phyloP scores from a whole-genome alignment of 1,140 invertebrate species.

The Bombus affinis region DNA sequence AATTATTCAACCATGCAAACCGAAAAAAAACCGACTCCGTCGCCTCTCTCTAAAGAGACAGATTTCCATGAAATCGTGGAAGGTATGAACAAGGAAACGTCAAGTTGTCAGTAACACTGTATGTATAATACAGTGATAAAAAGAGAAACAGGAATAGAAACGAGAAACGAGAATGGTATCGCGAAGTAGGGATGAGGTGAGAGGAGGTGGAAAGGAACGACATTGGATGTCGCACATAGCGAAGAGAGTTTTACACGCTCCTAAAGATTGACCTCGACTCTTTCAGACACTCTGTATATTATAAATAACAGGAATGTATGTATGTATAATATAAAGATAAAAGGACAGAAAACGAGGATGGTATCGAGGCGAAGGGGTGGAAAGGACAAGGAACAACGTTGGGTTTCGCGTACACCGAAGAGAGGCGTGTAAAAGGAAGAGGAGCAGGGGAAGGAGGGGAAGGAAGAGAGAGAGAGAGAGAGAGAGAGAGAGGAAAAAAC shows the following conservation, averaged over 20 bases:
- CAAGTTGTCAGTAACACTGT: background rate
- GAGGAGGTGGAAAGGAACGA: background rate
- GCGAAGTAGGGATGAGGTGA: background rate
- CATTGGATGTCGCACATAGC: background rate
- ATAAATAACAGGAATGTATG: background rate
- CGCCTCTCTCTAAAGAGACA: background rate
- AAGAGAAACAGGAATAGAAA: background rate
- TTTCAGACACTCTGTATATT: too few species aligned
- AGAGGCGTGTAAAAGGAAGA: background rate
- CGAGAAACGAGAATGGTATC: background rate
- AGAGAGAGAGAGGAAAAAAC: background rate
- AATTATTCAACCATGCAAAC: conserved; percentile 55
- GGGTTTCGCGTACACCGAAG: background rate
- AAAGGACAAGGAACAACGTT: background rate
- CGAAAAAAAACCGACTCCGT: conserved; percentile 5
- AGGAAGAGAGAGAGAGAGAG: background rate
- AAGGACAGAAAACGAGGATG: background rate
- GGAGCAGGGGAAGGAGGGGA: background rate
- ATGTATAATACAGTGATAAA: background rate
- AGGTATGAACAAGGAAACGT: conserved; percentile 3
- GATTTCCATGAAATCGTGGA: conserved; percentile 24
- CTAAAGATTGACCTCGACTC: too few species aligned
- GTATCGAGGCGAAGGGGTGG: background rate
- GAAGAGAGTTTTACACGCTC: background rate
- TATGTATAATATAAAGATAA: background rate